phyloP scores from a whole-genome alignment of 2,888 invertebrate genomes.

The Eupsilia transversa region DNA sequence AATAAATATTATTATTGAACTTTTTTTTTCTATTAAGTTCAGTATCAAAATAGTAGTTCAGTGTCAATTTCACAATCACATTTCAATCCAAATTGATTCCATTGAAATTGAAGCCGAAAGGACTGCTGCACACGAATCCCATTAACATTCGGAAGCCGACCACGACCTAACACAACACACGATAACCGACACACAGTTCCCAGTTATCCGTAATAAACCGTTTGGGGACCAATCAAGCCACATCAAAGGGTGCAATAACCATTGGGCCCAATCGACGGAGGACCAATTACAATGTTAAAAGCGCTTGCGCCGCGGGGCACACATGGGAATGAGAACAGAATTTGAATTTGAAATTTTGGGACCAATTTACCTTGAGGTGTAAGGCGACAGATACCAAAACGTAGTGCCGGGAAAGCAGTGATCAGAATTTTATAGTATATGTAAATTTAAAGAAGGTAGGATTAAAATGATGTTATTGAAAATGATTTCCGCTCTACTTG shows the following conservation, averaged over 20 bases:
- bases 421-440: conserved; percentile 78
- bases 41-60: too few relatives aligned
- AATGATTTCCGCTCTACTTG: background rate
- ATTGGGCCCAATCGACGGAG: conserved; percentile 80
- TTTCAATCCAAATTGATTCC: background rate
- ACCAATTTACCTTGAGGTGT: conserved; percentile 89
- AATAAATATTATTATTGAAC: too few relatives aligned
- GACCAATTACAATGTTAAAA: conserved; percentile 88
- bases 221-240: conserved; percentile 82
- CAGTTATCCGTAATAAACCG: conserved; percentile 70
- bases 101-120: background rate
- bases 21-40: too few relatives aligned
- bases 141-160: conserved; percentile 57
- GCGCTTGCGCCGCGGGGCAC: conserved; percentile 83
- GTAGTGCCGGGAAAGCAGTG: conserved; percentile 80
- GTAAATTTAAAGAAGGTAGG: background rate
- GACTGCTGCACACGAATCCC: conserved; percentile 39
- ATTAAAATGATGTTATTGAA: background rate
- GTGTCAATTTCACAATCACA: background rate
- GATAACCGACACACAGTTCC: conserved; percentile 60
- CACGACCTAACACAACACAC: conserved; percentile 74
- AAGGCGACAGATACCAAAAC: conserved; percentile 86
- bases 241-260: conserved; percentile 84
- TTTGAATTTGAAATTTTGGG: conserved; percentile 90
- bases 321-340: conserved; percentile 85